A percentile compares a stretch with the other conserved stretches of the same genome.
phyloP scores from a whole-genome alignment of 2,113 vertebrate species.

The Chauna torquata region DNA sequence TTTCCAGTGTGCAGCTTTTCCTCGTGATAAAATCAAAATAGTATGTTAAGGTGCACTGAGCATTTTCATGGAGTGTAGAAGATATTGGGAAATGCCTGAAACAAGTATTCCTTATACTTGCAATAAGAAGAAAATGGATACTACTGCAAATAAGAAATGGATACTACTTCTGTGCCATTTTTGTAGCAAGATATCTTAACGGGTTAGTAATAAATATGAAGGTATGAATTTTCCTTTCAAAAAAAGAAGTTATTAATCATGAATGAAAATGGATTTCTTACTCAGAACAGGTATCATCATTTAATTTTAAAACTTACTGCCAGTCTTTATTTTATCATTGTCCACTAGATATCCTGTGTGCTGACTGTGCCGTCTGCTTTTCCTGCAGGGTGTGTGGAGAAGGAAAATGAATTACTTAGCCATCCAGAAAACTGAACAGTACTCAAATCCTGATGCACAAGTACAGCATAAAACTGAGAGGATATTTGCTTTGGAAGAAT shows the following conservation, averaged over 20 bases:
- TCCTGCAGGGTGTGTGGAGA: background rate
- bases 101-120: background rate
- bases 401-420: background rate
- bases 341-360: background rate
- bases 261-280: background rate
- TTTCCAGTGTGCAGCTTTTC: background rate
- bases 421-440: background rate
- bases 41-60: background rate
- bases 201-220: background rate
- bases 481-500: slow-evolving; percentile 3
- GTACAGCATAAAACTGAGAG: background rate
- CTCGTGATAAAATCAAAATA: background rate
- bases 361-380: background rate
- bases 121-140: too few species aligned
- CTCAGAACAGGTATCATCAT: background rate
- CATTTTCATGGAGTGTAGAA: background rate
- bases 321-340: background rate
- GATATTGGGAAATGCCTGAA: background rate
- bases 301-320: background rate
- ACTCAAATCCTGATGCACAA: background rate
- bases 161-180: background rate
- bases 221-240: background rate
- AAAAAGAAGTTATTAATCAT: background rate
- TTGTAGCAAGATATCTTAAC: background rate
- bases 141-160: background rate